phyloP scores from a whole-genome alignment of 2,113 vertebrate genomes.

The Nymphicus hollandicus region DNA sequence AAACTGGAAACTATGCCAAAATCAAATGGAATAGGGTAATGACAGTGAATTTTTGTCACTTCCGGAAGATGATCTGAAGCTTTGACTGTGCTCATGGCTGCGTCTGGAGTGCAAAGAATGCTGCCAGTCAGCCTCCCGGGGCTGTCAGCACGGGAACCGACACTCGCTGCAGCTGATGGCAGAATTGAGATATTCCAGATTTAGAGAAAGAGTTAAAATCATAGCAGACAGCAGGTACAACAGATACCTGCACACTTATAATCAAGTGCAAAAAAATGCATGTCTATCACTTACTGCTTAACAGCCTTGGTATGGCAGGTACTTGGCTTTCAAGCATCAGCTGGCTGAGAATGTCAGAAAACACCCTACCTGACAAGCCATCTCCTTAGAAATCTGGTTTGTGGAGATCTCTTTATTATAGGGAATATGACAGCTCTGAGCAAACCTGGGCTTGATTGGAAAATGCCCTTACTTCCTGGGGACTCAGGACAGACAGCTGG shows the following conservation, averaged over 20 bases:
- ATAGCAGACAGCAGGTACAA: constrained; percentile 37
- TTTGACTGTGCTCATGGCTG: neutral
- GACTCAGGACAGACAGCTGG: neutral
- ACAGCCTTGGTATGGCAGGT: constrained; percentile 1
- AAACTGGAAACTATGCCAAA: neutral
- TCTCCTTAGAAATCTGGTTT: neutral
- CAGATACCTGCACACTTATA: constrained; percentile 14
- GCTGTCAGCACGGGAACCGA: neutral
- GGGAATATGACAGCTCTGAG: neutral
- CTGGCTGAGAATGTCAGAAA: constrained; percentile 9
- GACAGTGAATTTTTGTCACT: constrained; percentile 21
- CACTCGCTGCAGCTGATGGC: neutral
- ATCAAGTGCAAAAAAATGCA: neutral
- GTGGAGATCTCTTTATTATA: neutral
- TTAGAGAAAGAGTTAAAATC: neutral
- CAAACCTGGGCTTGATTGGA: neutral
- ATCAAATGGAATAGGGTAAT: neutral
- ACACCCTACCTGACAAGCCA: constrained; percentile 5
- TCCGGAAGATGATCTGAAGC: neutral
- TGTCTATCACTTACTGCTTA: neutral
- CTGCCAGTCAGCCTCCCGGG: neutral
- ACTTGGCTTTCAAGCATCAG: constrained; percentile 27
- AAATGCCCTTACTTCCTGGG: neutral
- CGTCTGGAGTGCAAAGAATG: neutral
- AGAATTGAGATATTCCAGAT: neutral